Evolutionary conservation across 2,797 vertebrate species (phyloP).

Genomic region (Pristis pectinata): DNA sequence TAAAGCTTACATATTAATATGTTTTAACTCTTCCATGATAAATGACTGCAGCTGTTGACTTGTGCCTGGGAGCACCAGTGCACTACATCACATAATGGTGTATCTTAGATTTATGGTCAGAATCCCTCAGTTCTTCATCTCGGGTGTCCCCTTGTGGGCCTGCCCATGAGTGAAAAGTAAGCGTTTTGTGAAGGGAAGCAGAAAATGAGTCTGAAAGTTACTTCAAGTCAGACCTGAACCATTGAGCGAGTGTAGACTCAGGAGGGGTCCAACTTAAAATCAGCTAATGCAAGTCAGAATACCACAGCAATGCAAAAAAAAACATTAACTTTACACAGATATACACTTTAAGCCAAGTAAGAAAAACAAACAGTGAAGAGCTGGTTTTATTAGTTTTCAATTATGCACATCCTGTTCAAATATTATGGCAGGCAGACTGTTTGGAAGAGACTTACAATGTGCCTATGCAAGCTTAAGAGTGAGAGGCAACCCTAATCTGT

Average conservation of each 20-base stretch:
- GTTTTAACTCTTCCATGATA: neutral
- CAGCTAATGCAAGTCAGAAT: neutral
- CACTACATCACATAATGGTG: neutral
- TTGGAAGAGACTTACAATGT: neutral
- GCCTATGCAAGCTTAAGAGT: neutral
- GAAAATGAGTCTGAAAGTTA: neutral
- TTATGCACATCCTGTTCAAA: neutral
- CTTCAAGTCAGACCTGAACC: neutral
- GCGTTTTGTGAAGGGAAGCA: neutral
- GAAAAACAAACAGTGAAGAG: slow-evolving; percentile 18
- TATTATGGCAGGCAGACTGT: neutral
- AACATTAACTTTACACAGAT: too few species aligned
- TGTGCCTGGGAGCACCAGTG: neutral
- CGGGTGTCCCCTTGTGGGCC: neutral
- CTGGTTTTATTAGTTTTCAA: neutral
- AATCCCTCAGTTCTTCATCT: neutral
- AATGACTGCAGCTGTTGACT: neutral
- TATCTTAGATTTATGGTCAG: neutral
- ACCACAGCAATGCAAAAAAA: neutral
- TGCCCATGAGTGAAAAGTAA: neutral
- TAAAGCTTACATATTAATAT: neutral
- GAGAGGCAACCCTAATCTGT: neutral
- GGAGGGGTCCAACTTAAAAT: neutral
- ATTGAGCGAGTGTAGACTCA: neutral
- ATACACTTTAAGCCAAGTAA: neutral